These are phyloP conservation scores for Porites rus DNA, from an alignment of 92 coral and sea anemone species.

Conservation along the genomic window DNA sequence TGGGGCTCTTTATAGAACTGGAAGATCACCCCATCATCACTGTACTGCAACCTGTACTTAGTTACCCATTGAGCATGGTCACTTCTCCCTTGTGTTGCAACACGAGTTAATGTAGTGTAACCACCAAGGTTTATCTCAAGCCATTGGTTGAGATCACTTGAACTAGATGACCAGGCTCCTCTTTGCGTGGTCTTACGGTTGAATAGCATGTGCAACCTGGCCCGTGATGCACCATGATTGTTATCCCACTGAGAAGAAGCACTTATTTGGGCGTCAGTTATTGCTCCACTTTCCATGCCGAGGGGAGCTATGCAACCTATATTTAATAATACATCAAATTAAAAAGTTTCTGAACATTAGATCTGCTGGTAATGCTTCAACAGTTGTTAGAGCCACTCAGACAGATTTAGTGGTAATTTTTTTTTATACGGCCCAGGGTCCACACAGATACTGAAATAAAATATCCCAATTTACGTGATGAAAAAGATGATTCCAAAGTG, in stretches of 20 bases:
- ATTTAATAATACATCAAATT: too few relatives aligned
- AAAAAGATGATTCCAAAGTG: too few relatives aligned
- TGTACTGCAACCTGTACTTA: too few relatives aligned
- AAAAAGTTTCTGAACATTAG: background rate
- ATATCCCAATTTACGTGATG: too few relatives aligned
- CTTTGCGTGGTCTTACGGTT: background rate
- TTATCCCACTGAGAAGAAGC: slow-evolving; percentile 8
- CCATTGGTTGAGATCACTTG: background rate
- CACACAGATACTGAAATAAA: too few relatives aligned
- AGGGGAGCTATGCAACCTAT: slow-evolving; percentile 17
- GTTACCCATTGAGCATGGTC: too few relatives aligned
- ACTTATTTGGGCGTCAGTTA: background rate
- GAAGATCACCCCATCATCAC: background rate
- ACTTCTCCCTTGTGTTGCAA: slow-evolving; percentile 1
- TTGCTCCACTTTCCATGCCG: slow-evolving; percentile 28
- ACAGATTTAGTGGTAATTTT: too few relatives aligned
- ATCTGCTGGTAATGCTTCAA: too few relatives aligned
- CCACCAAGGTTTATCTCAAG: slow-evolving; percentile 2
- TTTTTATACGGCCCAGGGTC: too few relatives aligned
- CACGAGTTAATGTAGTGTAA: background rate
- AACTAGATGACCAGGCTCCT: background rate
- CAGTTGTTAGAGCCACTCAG: too few relatives aligned
- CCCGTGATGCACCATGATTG: background rate
- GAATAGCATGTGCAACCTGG: background rate
- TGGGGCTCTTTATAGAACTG: background rate